Conservation (phyloP, 2,113 vertebrate species). For the Galeopterus variegatus region DNA sequence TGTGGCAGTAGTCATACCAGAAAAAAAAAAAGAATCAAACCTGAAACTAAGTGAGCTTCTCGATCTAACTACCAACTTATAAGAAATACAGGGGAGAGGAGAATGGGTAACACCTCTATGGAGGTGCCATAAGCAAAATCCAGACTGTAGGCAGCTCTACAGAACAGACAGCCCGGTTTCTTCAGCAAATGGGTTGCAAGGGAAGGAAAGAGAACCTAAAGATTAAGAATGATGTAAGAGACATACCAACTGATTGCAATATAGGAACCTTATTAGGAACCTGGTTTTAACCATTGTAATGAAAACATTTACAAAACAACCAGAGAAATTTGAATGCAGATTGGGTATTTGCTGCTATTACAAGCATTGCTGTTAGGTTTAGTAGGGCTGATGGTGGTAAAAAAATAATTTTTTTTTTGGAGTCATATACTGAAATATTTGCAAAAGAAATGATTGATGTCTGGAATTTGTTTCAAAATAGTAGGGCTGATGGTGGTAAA, state of each 20-base stretch:
- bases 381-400: not conserved
- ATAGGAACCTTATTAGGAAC: not conserved
- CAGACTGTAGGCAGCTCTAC: not conserved
- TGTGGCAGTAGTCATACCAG: not conserved
- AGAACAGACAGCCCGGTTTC: not conserved
- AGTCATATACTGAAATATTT: not conserved
- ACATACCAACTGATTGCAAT: accelerated
- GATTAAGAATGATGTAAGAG: not conserved
- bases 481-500: not conserved
- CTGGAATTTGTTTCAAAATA: constrained; percentile 24
- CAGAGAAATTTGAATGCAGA: not conserved
- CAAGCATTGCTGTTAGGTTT: not conserved
- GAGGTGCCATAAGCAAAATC: not conserved
- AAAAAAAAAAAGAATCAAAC: not conserved
- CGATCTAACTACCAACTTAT: not conserved
- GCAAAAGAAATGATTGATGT: not conserved
- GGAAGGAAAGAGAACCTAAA: not conserved
- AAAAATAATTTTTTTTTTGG: not conserved
- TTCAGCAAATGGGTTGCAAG: not conserved
- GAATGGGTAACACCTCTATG: not conserved
- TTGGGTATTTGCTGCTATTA: constrained; percentile 14
- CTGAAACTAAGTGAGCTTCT: not conserved
- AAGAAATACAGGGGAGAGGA: not conserved
- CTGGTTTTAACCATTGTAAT: not conserved
- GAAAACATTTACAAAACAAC: not conserved